Percentiles rank a stretch among this genome's conserved stretches.
phyloP scores from a whole-genome alignment of 2,797 vertebrate genomes.

The Pitangus sulphuratus region DNA sequence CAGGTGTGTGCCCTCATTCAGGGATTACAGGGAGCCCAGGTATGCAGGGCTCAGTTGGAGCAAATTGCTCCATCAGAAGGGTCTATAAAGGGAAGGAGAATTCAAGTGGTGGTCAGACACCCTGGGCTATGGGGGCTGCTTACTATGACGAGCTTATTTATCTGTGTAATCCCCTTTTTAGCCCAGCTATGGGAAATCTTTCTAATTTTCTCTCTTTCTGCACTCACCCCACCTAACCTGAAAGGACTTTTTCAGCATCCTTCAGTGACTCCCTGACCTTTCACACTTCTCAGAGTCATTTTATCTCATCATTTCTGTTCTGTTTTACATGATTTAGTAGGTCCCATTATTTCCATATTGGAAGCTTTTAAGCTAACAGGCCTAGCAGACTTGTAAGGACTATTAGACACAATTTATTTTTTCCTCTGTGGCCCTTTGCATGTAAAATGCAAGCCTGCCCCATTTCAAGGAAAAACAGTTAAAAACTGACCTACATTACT shows the following conservation, averaged over 20 bases:
- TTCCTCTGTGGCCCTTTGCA: not conserved
- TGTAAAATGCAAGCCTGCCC: conserved; percentile 11
- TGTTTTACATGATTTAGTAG: not conserved
- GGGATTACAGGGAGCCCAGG: not conserved
- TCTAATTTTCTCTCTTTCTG: not conserved
- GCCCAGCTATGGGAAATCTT: not conserved
- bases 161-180: conserved; percentile 15
- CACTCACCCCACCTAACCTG: not conserved
- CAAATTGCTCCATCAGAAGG: not conserved
- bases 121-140: not conserved
- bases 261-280: not conserved
- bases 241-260: not conserved
- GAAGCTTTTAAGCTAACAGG: not conserved
- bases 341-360: conserved; percentile 19
- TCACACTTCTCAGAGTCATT: not conserved
- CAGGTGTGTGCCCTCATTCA: not conserved
- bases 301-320: conserved; percentile 9
- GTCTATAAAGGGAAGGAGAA: not conserved
- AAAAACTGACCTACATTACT: conserved; percentile 63
- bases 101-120: not conserved
- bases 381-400: conserved; percentile 2
- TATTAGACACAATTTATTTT: conserved; percentile 5
- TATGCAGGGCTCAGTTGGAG: not conserved
- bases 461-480: conserved; percentile 3
- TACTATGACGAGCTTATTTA: not conserved